Evolutionary conservation across 2,797 vertebrate species (phyloP).

Genomic region (Poeciliopsis presidionis): DNA sequence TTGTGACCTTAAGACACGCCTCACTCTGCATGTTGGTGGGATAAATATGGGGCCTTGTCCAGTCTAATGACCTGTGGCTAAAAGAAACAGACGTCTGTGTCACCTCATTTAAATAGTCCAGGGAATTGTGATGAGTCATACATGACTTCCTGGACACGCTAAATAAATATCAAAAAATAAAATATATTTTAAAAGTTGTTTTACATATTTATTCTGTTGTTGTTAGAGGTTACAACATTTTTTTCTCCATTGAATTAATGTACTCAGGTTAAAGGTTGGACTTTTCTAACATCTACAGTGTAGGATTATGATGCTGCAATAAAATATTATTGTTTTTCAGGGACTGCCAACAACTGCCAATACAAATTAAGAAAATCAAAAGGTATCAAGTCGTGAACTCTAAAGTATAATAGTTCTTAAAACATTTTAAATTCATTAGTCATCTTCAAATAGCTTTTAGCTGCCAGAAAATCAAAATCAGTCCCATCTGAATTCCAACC

Average conservation of each 20-base stretch:
- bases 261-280: not conserved
- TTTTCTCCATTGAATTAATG: not conserved
- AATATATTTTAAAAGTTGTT: not conserved
- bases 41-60: not conserved
- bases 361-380: not conserved
- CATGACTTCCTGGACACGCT: not conserved
- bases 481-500: slow-evolving; percentile 28
- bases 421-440: slow-evolving; percentile 16
- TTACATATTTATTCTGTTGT: not conserved
- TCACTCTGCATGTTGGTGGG: not conserved
- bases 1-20: not conserved
- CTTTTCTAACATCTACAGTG: not conserved
- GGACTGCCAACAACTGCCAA: not conserved
- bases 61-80: not conserved
- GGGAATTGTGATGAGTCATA: not conserved
- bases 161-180: not conserved
- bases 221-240: not conserved
- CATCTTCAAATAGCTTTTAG: not conserved
- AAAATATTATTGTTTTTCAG: not conserved
- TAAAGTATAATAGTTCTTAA: slow-evolving; percentile 4
- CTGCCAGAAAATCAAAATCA: slow-evolving; percentile 10
- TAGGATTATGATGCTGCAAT: not conserved
- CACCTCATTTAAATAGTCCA: not conserved
- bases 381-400: slow-evolving; percentile 2
- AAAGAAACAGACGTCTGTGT: not conserved